A percentile compares a stretch with the other conserved stretches of the same genome.
Conservation (phyloP, 2,888 invertebrate genomes). For the Byasa hedistus region DNA sequence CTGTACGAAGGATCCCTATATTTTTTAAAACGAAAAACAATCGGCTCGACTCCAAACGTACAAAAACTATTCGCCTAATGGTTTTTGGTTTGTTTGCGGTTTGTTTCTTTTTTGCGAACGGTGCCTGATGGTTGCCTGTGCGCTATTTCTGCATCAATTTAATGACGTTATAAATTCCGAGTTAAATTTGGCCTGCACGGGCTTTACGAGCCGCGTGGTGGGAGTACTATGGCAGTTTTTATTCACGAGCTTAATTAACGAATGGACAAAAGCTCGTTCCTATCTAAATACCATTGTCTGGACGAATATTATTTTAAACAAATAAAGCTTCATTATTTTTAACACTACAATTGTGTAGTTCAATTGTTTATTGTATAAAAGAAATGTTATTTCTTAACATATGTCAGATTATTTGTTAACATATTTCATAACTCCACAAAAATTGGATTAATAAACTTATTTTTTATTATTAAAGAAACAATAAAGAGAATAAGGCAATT, state of each 20-base stretch:
- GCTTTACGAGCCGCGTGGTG: conserved; percentile 35
- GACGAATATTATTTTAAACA: background rate
- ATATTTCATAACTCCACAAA: no score
- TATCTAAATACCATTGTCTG: conserved; percentile 18
- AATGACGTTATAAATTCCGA: conserved; percentile 73
- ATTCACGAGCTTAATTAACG: conserved; percentile 35
- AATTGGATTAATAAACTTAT: no score
- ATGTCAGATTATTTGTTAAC: no score
- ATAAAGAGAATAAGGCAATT: no score
- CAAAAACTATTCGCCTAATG: conserved; percentile 5
- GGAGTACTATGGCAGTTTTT: conserved; percentile 25
- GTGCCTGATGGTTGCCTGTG: conserved; percentile 46
- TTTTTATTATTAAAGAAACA: no score
- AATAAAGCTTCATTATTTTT: background rate
- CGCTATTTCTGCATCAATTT: conserved; percentile 74
- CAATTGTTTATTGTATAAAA: background rate
- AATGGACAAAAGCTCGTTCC: conserved; percentile 31
- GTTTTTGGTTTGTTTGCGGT: conserved; percentile 9
- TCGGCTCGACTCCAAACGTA: background rate
- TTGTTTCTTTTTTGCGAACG: conserved; percentile 27
- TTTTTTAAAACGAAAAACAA: background rate
- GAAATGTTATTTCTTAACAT: no score
- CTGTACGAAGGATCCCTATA: background rate
- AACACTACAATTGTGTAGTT: background rate
- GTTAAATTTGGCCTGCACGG: conserved; percentile 57